Percentiles rank a stretch among this genome's conserved stretches.
Evolutionary conservation across 1,140 invertebrate genomes (phyloP).

Genomic region (Ganaspis sp.): DNA sequence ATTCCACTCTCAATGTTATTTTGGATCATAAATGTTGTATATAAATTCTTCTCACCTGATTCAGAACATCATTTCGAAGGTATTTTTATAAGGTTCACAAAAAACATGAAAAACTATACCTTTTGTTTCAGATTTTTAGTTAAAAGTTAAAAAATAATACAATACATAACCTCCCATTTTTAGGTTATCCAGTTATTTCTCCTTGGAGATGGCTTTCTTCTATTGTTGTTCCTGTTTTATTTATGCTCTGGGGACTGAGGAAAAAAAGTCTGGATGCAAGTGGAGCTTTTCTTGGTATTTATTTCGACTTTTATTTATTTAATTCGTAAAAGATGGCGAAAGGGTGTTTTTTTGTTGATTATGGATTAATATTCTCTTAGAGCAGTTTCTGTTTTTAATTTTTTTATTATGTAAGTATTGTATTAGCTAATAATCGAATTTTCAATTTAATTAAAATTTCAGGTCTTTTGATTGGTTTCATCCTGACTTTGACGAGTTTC

Average conservation of each 20-base stretch:
- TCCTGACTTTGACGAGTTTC: conserved; percentile 87
- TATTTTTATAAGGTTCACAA: conserved; percentile 60
- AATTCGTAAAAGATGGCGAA: background rate
- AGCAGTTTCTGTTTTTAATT: background rate
- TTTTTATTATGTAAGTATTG: background rate
- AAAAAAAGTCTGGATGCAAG: conserved; percentile 82
- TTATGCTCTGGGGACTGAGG: conserved; percentile 81
- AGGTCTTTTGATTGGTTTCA: conserved; percentile 86
- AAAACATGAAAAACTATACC: background rate
- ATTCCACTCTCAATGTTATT: conserved; percentile 85
- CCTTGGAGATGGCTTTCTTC: conserved; percentile 86
- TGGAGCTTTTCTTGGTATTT: conserved; percentile 83
- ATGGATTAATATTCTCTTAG: conserved; percentile 31
- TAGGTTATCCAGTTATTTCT: conserved; percentile 80
- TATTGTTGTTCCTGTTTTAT: conserved; percentile 81
- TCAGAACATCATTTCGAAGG: conserved; percentile 76
- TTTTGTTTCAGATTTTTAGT: conserved; percentile 8
- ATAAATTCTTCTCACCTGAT: conserved; percentile 78
- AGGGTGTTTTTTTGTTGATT: background rate
- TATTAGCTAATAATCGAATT: background rate
- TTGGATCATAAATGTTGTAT: conserved; percentile 83
- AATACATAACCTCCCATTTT: conserved; percentile 39
- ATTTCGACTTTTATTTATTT: background rate
- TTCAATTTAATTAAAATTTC: conserved; percentile 54
- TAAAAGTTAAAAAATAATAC: background rate